These are phyloP conservation scores for Hippasteria phrygiana DNA, from an alignment of 53 echinoderm and acorn worm genomes.

Conservation along the genomic window DNA sequence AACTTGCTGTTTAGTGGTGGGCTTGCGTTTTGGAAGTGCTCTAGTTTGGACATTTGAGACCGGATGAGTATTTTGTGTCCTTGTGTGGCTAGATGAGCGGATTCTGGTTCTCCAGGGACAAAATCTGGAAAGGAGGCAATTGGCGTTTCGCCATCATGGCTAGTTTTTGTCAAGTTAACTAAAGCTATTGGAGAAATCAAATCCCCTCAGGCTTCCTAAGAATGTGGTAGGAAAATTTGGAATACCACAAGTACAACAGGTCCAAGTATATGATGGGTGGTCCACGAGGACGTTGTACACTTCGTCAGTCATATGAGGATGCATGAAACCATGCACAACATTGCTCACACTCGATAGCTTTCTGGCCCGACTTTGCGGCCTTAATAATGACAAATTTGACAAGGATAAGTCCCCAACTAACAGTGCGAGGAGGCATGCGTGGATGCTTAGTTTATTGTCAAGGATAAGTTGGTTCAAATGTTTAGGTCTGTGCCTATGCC, in stretches of 20 bases:
- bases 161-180: background rate
- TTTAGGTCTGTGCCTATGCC: background rate
- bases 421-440: constrained; percentile 2
- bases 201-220: background rate
- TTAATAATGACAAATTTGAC: constrained; percentile 48
- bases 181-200: constrained; percentile 45
- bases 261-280: constrained; percentile 50
- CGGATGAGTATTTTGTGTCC: background rate
- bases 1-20: background rate
- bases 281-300: constrained; percentile 11
- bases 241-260: constrained; percentile 32
- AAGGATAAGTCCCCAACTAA: constrained; percentile 31
- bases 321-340: constrained; percentile 57
- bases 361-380: constrained; percentile 53
- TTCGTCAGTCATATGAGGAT: constrained; percentile 5
- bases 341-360: constrained; percentile 57
- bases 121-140: background rate
- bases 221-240: constrained; percentile 30
- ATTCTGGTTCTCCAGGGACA: background rate
- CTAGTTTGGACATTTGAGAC: background rate
- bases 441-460: constrained; percentile 1
- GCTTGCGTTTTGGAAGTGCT: background rate
- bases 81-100: background rate
- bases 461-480: background rate
- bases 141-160: background rate